phyloP scores from a whole-genome alignment of 2,113 vertebrate genomes.

The human region DNA sequence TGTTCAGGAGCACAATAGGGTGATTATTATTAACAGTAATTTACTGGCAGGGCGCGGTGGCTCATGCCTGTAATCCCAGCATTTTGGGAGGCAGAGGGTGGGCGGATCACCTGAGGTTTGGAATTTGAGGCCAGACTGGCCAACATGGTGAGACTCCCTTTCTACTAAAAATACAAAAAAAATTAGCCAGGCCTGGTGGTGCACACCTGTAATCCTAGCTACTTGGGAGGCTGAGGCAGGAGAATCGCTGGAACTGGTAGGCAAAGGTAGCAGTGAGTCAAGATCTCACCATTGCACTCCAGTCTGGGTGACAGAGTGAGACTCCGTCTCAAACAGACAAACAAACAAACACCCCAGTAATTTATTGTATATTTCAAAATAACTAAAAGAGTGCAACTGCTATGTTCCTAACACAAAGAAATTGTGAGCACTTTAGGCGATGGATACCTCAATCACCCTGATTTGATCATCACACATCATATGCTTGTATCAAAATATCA shows the following conservation, averaged over 20 bases:
- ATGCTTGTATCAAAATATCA: background rate
- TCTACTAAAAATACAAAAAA: background rate
- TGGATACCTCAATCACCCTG: background rate
- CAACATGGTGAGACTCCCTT: background rate
- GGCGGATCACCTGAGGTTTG: background rate
- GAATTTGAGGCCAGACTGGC: background rate
- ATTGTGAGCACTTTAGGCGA: background rate
- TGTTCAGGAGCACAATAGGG: background rate
- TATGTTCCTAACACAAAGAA: background rate
- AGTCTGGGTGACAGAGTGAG: background rate
- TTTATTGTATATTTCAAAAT: background rate
- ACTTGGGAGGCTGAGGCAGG: background rate
- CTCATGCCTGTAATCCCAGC: background rate
- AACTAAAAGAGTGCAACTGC: background rate
- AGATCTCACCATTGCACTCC: background rate
- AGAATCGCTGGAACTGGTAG: background rate
- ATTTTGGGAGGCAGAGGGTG: background rate
- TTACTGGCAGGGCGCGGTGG: fast-evolving
- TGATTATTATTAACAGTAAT: background rate
- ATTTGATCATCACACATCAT: background rate
- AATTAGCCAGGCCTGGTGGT: background rate
- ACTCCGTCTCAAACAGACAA: background rate
- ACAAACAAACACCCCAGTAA: background rate
- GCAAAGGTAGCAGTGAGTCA: background rate
- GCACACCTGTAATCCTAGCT: background rate